Evolutionary conservation across 1,140 invertebrate genomes (phyloP), one percentile per base, ranked within the genome.

Genomic region (Bombus soroeensis): DNA sequence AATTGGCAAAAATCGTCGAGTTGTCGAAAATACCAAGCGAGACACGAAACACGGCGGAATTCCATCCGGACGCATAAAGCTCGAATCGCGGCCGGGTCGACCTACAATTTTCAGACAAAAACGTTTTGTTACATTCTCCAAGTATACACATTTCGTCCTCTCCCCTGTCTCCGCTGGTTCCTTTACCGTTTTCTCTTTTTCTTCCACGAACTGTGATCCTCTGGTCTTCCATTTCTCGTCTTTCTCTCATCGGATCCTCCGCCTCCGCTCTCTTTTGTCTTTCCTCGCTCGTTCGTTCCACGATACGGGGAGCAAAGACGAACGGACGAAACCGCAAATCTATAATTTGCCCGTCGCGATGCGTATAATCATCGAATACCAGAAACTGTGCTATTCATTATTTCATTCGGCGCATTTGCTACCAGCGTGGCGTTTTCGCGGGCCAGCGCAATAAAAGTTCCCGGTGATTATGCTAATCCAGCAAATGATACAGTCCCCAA

Each of bases 321-420:
- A 87, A 88, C 76, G 78, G 89, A 80, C 90, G 89, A 94, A 94
- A 93, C 90, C 91, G 87, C 93, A 95, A 95, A 95, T 95, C 91
- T 95, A 95, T 95, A 95, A 95, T 95, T 95, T 95, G 91, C 91
- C 92, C 84, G 86, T 91, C 88, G 91, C 92, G 93, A 94, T 94
- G 89, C 92, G 94, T 95, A 95, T 95, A 95, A 95, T 95, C 94
- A 93, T 94, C 91, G 93, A 95, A 95, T 95, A 94, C 94, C 94
- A 95, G 94, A 95, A 94, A 95, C 93, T 94, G 93, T 93, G 92
- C 94, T 95, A 95, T 95, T 95, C 92, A 95, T 95, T 95, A 95
- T 95, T 94, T 93, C 91, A 93, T 94, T 94, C 92, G 93, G 93
- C 93, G 91, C 94, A 91, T 95, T 95, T 95, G 94, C 94, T 95